Evolutionary conservation across 2,797 vertebrate genomes (phyloP), one percentile per base, ranked within the genome.

Genomic region (Amblyraja radiata): DNA sequence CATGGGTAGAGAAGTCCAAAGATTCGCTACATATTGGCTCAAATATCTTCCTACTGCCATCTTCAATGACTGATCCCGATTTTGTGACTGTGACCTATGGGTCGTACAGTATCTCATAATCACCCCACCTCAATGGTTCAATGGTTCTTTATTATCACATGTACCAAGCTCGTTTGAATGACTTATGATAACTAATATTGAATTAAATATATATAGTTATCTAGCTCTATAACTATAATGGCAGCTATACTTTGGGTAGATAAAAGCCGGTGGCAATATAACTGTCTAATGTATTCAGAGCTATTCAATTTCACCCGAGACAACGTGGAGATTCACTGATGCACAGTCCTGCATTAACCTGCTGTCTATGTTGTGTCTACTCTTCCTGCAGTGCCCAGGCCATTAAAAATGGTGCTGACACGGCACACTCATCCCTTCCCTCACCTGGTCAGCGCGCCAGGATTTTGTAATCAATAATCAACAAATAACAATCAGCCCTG

Each of bases 171-270:
- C 46, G 71, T 1, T 28, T 91, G 90, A 71, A 91, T 91, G 39
- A 54, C 71, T 91, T 68, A 74, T 46, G 32, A 28, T 13, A 5
- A 65, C 39, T 91, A 91, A 91, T 91, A 91, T 11, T 91, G 91
- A 39, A 91, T 91, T 74, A 91, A 73, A 91, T 54, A 21, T 10
- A 71, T 91, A 39, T 21, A 39, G 90, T 54, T 54, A 54, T 54
- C 46, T 54, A 54, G 36, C 18, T 39, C 9, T 90, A 36, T 68
- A 21, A 32, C 36, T 90, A 4, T 90, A 73, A 90, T 90, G 18
- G 36, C 39, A 1, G 16, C 90, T 3, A 7, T 25, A 46, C 21
- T 25, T 73, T 65, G 46, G 10, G 23, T 90, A 90, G 88, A 71
- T 46, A 28, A 46, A 74, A 74, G 11, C 71, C 21, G 10, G 25